Conservation (phyloP, 2,113 vertebrate species). For the Sapayoa aenigma region DNA sequence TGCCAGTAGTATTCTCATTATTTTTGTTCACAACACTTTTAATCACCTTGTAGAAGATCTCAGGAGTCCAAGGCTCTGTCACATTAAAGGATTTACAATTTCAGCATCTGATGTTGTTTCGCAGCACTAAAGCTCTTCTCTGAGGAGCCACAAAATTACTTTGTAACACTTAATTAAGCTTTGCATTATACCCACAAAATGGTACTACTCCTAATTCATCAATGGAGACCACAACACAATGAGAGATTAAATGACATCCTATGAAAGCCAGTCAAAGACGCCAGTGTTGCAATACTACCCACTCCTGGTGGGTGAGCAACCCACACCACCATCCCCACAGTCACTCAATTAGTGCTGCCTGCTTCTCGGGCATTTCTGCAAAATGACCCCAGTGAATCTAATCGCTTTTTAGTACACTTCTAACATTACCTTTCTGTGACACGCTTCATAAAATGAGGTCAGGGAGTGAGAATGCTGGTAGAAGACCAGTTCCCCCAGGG, state of each 20-base stretch:
- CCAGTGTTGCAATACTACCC: not conserved
- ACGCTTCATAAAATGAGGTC: not conserved
- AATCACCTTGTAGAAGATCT: not conserved
- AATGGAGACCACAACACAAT: not conserved
- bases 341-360: not conserved
- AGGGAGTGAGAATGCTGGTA: not conserved
- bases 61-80: not conserved
- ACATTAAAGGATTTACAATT: not conserved
- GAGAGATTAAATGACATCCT: not conserved
- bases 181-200: not conserved
- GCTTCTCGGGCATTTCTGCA: not conserved
- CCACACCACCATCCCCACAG: rapidly evolving
- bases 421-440: not conserved
- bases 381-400: not conserved
- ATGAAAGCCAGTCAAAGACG: not conserved
- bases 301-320: not conserved
- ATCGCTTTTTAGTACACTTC: not conserved
- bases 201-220: not conserved
- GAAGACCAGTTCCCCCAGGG: not conserved
- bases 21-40: not conserved
- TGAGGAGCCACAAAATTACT: not conserved
- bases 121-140: not conserved
- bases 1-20: not conserved
- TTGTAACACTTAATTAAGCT: not conserved
- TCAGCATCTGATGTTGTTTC: not conserved